Percentiles rank a stretch among this genome's conserved stretches.
Conservation (phyloP, 2,888 invertebrate genomes). For the Tineola bisselliella region DNA sequence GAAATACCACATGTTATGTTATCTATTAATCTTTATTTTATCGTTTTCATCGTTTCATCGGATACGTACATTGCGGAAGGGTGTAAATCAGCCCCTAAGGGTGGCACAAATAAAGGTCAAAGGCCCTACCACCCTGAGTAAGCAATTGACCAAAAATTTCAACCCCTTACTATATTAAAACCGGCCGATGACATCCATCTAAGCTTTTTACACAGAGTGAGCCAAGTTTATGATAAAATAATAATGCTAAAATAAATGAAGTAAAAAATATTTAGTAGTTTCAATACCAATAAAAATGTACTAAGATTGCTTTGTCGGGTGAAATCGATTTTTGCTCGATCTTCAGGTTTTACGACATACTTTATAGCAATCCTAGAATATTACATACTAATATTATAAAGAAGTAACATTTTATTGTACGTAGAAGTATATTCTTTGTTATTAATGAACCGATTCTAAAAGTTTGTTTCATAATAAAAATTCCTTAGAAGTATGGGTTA, state of each 20-base stretch:
- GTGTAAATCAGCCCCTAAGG: not conserved
- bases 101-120: constrained; percentile 1
- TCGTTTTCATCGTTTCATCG: not conserved
- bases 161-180: not conserved
- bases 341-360: not conserved
- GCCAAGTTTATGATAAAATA: too few relatives aligned
- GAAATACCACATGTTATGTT: not conserved
- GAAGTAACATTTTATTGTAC: too few relatives aligned
- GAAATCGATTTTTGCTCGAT: not conserved
- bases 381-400: too few relatives aligned
- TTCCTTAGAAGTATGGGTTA: too few relatives aligned
- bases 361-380: not conserved
- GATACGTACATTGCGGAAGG: not conserved
- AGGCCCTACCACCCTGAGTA: not conserved
- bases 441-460: too few relatives aligned
- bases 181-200: not conserved
- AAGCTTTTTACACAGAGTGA: too few relatives aligned
- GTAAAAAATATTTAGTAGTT: too few relatives aligned
- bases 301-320: not conserved
- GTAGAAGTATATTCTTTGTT: too few relatives aligned
- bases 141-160: not conserved
- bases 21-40: not conserved
- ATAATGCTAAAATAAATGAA: too few relatives aligned
- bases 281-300: too few relatives aligned
- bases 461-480: too few relatives aligned